phyloP scores from a whole-genome alignment of 2,888 invertebrate species.

The Caenorhabditis sp. region DNA sequence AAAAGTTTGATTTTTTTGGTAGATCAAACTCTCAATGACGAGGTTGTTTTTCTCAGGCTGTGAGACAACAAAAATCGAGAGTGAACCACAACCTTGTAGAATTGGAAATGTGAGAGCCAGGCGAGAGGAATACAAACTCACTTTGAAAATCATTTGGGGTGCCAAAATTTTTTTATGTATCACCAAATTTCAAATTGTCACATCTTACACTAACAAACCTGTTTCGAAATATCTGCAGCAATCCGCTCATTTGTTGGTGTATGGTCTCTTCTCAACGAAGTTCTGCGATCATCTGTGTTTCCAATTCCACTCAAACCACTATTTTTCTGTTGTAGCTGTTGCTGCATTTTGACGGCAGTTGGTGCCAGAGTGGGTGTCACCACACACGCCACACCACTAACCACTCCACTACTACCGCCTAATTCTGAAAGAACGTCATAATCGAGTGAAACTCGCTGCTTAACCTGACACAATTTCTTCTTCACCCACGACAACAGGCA shows the following conservation, averaged over 20 bases:
- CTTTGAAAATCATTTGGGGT: too few species aligned
- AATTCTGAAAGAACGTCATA: constrained; percentile 16
- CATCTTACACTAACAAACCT: constrained; percentile 11
- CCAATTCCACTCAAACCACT: background rate
- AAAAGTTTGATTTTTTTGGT: background rate
- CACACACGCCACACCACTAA: constrained; percentile 42
- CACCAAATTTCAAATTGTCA: background rate
- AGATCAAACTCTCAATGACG: too few species aligned
- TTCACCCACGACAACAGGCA: too few species aligned
- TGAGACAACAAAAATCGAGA: too few species aligned
- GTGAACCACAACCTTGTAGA: too few species aligned
- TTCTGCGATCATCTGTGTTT: constrained; percentile 5
- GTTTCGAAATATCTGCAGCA: constrained; percentile 27
- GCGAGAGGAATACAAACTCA: too few species aligned
- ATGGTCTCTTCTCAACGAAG: constrained; percentile 26
- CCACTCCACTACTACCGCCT: constrained; percentile 35
- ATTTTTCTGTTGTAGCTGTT: constrained; percentile 8
- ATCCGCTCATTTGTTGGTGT: constrained; percentile 22
- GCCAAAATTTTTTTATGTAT: too few species aligned
- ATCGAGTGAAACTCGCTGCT: background rate
- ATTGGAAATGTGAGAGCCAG: too few species aligned
- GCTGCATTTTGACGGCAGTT: constrained; percentile 41
- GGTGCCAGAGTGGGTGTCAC: constrained; percentile 51
- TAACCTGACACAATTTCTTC: too few species aligned
- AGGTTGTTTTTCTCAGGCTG: too few species aligned